Evolutionary conservation across 2,113 vertebrate genomes (phyloP).

Genomic region (Brachirus orientalis): DNA sequence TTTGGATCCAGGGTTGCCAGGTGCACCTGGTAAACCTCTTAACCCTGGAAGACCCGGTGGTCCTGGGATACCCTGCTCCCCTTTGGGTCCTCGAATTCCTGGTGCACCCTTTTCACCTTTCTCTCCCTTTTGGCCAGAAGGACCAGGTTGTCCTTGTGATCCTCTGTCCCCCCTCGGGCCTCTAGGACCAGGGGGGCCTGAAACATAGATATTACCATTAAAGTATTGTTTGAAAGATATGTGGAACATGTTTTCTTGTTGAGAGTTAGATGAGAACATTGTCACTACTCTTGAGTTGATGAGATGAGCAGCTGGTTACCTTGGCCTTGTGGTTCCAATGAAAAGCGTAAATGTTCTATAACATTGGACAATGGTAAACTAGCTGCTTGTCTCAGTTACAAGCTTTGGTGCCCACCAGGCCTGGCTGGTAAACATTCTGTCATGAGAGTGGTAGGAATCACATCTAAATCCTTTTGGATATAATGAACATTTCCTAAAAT

Average conservation of each 20-base stretch:
- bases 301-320: too few relatives aligned
- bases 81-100: slow-evolving; percentile 85
- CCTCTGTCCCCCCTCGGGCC: slow-evolving; percentile 94
- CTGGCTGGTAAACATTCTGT: too few relatives aligned
- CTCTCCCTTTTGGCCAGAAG: slow-evolving; percentile 90
- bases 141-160: slow-evolving; percentile 85
- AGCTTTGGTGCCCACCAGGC: neutral
- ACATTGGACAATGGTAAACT: neutral
- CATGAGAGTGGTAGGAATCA: neutral
- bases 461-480: too few relatives aligned
- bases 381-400: too few relatives aligned
- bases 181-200: slow-evolving; percentile 94
- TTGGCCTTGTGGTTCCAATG: neutral
- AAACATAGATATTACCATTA: slow-evolving; percentile 62
- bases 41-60: slow-evolving; percentile 87
- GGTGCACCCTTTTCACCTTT: slow-evolving; percentile 90
- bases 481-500: too few relatives aligned
- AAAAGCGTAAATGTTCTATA: too few relatives aligned
- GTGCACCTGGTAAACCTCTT: slow-evolving; percentile 88
- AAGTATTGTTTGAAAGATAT: neutral
- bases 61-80: slow-evolving; percentile 89
- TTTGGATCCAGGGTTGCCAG: slow-evolving; percentile 90
- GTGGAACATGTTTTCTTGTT: too few relatives aligned
- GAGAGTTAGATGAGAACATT: too few relatives aligned
- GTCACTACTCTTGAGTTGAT: too few relatives aligned